phyloP scores from a whole-genome alignment of 1,140 invertebrate species.

The Lasioglossum baleicum region DNA sequence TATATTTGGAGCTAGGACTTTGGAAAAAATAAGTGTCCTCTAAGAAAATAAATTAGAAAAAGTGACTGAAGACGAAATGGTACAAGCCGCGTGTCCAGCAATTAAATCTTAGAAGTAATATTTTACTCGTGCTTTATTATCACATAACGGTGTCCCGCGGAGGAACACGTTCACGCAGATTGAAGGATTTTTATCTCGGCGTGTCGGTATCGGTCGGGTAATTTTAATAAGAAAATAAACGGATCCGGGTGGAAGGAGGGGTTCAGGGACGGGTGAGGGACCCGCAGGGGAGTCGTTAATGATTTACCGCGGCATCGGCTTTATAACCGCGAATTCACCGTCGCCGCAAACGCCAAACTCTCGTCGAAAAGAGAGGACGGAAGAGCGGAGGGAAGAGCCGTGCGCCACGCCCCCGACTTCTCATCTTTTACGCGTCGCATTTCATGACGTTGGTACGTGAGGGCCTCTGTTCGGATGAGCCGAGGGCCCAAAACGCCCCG shows the following conservation, averaged over 20 bases:
- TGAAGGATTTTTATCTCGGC: slow-evolving; percentile 24
- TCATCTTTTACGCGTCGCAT: slow-evolving; percentile 73
- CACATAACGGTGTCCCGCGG: background rate
- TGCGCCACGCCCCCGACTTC: slow-evolving; percentile 69
- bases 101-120: background rate
- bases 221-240: slow-evolving; percentile 62
- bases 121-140: slow-evolving; percentile 42
- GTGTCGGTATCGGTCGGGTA: slow-evolving; percentile 1
- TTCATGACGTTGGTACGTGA: slow-evolving; percentile 57
- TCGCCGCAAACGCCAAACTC: slow-evolving; percentile 51
- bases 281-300: slow-evolving; percentile 55
- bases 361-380: too few relatives aligned
- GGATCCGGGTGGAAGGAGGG: slow-evolving; percentile 12
- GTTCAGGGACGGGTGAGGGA: background rate
- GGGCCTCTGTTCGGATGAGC: slow-evolving; percentile 43
- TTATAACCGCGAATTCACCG: slow-evolving; percentile 63
- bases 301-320: slow-evolving; percentile 68
- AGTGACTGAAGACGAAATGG: background rate
- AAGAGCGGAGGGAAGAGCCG: slow-evolving; percentile 36
- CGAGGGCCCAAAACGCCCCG: slow-evolving; percentile 47
- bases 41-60: background rate
- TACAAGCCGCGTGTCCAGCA: background rate
- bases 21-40: too few relatives aligned
- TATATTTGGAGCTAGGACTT: too few relatives aligned
- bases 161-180: background rate